Percentiles rank a stretch among this genome's conserved stretches.
These are phyloP conservation scores for Penaeus vannamei DNA, from an alignment of 1,140 invertebrate genomes.

Conservation along the genomic window DNA sequence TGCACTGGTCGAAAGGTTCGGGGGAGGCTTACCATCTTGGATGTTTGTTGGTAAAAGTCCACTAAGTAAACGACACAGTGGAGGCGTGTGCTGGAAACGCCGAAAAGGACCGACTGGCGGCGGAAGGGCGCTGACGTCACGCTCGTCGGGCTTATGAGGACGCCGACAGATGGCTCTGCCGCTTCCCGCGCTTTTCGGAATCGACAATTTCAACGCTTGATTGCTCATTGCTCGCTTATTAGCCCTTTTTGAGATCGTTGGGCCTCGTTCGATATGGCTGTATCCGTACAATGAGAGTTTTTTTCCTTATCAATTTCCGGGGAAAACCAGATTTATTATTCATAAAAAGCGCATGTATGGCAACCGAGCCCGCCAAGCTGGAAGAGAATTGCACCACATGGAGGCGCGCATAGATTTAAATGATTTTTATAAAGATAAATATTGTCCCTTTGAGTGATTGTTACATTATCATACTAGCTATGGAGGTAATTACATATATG, in stretches of 20 bases:
- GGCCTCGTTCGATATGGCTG: not conserved
- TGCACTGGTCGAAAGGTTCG: not conserved
- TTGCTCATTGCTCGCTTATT: not conserved
- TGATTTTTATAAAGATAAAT: not conserved
- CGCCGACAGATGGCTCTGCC: slow-evolving; percentile 50
- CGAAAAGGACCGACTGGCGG: slow-evolving; percentile 63
- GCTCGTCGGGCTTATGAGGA: not conserved
- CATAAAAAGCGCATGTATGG: not conserved
- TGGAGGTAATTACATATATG: too few relatives aligned
- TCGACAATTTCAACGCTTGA: too few relatives aligned
- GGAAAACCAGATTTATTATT: not conserved
- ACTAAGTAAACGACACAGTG: slow-evolving; percentile 44
- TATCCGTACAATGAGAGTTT: not conserved
- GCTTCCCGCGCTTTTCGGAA: not conserved
- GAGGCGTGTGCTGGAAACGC: slow-evolving; percentile 60
- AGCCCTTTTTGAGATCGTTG: too few relatives aligned
- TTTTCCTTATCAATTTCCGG: not conserved
- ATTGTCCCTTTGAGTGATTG: not conserved
- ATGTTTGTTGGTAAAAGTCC: slow-evolving; percentile 57
- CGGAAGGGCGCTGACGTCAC: slow-evolving; percentile 60
- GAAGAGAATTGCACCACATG: slow-evolving; percentile 15
- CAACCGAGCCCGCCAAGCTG: not conserved
- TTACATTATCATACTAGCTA: too few relatives aligned
- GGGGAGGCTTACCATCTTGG: slow-evolving; percentile 61
- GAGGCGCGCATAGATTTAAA: not conserved